These are phyloP conservation scores for Nymphalis polychloros DNA, from an alignment of 2,888 invertebrate genomes.

Conservation along the genomic window DNA sequence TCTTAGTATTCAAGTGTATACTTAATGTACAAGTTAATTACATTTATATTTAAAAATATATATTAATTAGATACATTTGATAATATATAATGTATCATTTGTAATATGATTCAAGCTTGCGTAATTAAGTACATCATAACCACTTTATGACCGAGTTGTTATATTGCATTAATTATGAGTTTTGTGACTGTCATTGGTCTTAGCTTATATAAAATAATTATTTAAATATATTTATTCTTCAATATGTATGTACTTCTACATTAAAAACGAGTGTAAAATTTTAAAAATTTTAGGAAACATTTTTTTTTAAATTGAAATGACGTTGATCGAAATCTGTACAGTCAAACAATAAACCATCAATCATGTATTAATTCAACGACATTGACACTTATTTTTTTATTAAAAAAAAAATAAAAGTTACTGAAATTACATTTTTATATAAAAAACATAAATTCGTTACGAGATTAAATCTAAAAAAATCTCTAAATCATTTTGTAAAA, in stretches of 20 bases:
- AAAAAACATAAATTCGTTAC: slow-evolving; percentile 56
- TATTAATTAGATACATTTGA: too few species aligned
- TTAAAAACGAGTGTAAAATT: background rate
- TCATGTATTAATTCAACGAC: slow-evolving; percentile 52
- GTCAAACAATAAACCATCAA: slow-evolving; percentile 52
- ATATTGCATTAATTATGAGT: background rate
- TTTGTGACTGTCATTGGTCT: too few species aligned
- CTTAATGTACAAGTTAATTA: too few species aligned
- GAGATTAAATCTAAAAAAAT: slow-evolving; percentile 53
- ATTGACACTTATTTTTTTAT: slow-evolving; percentile 58
- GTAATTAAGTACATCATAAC: slow-evolving; percentile 4
- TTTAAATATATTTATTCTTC: too few species aligned
- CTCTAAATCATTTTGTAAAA: slow-evolving; percentile 78
- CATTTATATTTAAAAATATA: too few species aligned
- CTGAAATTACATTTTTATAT: slow-evolving; percentile 41
- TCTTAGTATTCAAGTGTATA: too few species aligned
- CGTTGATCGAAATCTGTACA: slow-evolving; percentile 14
- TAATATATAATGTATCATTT: too few species aligned
- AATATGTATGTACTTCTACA: background rate
- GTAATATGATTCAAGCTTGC: slow-evolving; percentile 1
- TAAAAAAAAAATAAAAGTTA: slow-evolving; percentile 37
- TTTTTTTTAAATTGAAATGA: background rate
- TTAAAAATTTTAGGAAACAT: background rate
- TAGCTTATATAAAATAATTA: too few species aligned
- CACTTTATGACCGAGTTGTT: background rate